These are phyloP conservation scores for Vicugna pacos DNA, from an alignment of 2,113 vertebrate species.

Conservation along the genomic window DNA sequence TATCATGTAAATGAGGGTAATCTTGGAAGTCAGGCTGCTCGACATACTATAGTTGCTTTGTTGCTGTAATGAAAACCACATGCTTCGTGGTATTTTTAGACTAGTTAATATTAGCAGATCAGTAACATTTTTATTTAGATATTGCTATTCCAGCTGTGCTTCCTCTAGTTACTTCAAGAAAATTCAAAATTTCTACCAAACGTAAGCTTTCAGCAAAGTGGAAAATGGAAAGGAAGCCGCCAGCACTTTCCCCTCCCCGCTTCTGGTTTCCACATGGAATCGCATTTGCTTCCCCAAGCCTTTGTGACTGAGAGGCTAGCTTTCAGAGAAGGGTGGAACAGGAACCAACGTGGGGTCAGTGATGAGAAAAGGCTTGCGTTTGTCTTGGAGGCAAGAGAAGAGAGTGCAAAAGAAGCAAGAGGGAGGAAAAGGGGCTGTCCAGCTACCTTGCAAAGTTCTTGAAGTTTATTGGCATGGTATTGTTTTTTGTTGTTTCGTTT, in stretches of 20 bases:
- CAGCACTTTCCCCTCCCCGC: not conserved
- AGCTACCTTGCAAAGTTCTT: not conserved
- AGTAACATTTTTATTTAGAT: constrained; percentile 80
- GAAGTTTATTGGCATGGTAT: not conserved
- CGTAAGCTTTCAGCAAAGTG: constrained; percentile 59
- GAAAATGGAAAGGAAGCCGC: constrained; percentile 64
- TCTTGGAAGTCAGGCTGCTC: constrained; percentile 66
- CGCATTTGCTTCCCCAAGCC: not conserved
- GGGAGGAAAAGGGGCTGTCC: not conserved
- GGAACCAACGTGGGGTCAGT: not conserved
- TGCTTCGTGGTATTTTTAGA: constrained; percentile 83
- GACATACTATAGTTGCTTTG: constrained; percentile 72
- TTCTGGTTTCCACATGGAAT: constrained; percentile 35
- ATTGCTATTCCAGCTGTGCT: constrained; percentile 66
- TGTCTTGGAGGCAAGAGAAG: not conserved
- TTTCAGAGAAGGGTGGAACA: not conserved
- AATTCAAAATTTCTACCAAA: constrained; percentile 38
- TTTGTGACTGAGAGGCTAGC: not conserved
- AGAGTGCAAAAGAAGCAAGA: not conserved
- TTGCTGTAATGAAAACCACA: constrained; percentile 73
- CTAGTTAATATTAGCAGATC: constrained; percentile 76
- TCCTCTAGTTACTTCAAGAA: constrained; percentile 65
- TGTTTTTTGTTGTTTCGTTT: not conserved
- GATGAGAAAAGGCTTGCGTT: not conserved
- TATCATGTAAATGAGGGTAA: constrained; percentile 72